Conservation (phyloP, 2,113 vertebrate genomes). For the Aptenodytes forsteri region DNA sequence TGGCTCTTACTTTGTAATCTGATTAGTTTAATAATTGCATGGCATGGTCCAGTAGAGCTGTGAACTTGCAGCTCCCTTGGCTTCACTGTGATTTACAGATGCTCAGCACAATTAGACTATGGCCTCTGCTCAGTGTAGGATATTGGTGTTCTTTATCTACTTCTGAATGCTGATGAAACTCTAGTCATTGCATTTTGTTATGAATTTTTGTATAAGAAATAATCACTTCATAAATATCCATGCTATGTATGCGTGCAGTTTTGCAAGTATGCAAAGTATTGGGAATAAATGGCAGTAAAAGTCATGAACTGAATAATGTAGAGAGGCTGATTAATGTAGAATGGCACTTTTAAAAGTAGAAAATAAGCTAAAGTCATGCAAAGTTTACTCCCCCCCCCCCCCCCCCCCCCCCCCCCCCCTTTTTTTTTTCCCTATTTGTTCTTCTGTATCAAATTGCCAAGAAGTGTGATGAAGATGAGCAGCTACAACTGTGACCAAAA, state of each 20-base stretch:
- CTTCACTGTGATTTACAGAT: slow-evolving; percentile 25
- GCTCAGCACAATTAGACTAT: neutral
- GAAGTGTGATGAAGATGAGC: neutral
- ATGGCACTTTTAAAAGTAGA: neutral
- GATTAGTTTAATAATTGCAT: slow-evolving; percentile 49
- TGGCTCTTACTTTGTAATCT: slow-evolving; percentile 6
- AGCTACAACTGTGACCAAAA: neutral
- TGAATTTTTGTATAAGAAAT: slow-evolving; percentile 27
- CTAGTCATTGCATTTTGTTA: neutral
- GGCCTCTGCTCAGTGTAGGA: neutral
- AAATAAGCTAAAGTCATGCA: neutral
- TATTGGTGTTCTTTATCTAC: slow-evolving; percentile 34
- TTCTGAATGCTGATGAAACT: slow-evolving; percentile 11
- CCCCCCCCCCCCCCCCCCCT: no score
- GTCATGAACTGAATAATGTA: neutral
- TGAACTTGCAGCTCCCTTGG: slow-evolving; percentile 18
- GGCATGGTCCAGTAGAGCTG: slow-evolving; percentile 10
- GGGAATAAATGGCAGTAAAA: neutral
- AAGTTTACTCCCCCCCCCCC: neutral
- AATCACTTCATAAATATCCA: slow-evolving; percentile 15
- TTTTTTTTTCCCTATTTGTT: neutral
- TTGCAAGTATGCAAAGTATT: slow-evolving; percentile 20
- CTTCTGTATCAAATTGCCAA: neutral
- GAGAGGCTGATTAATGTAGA: neutral
- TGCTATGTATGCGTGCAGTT: neutral